Base-by-base conservation (phyloP, 2,888 invertebrate species). In the Venusia cambrica region DNA sequence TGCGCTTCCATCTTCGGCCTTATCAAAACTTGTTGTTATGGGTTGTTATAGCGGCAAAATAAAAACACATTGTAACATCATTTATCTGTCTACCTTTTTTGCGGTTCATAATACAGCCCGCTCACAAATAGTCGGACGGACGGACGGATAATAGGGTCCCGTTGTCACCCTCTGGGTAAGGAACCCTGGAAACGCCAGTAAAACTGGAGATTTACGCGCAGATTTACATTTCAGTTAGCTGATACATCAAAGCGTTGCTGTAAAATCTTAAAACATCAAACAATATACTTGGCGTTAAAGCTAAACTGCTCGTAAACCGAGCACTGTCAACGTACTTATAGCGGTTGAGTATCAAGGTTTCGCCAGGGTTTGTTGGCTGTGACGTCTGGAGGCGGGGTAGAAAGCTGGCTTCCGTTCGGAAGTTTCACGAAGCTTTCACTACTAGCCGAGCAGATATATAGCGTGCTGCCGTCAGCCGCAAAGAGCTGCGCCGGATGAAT, bases 401-500 rank as follows among this genome's bases (percentile, higher is more conserved):
- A 84, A 84, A 83, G 81, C 75, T 64, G 71, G 69, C 75, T 83
- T 83, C 81, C 84, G 81, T 64, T 78, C 70, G 71, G 73, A 74
- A 75, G 80, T 84, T 84, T 81, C 81, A 66, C 80, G 70, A 56
- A 66, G 79, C 81, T 85, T 85, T 85, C 84, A 75, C 83, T 78
- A 54, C 50, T 47, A 53, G 53, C 53, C 53, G 50, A 49, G 52
- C 61, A 69, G 63, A 67, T 70, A 62, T n/a, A n/a, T 64, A 61
- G 65, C 62, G 65, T 60, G 57, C 58, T 52, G 38, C 57, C 48
- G 55, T 48, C 37, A 30, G 22, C 47, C 44, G 24, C 40, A 29
- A 25, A 29, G 34, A 17, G 25, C 39, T 41, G 32, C 48, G 55
- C 47, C 55, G 54, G 59, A 58, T 67, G 53, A 64, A 66, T 69